Percentiles rank a stretch among this genome's conserved stretches.
These are phyloP conservation scores for Enteromius viviparus DNA, from an alignment of 2,797 vertebrate species.

Conservation along the genomic window DNA sequence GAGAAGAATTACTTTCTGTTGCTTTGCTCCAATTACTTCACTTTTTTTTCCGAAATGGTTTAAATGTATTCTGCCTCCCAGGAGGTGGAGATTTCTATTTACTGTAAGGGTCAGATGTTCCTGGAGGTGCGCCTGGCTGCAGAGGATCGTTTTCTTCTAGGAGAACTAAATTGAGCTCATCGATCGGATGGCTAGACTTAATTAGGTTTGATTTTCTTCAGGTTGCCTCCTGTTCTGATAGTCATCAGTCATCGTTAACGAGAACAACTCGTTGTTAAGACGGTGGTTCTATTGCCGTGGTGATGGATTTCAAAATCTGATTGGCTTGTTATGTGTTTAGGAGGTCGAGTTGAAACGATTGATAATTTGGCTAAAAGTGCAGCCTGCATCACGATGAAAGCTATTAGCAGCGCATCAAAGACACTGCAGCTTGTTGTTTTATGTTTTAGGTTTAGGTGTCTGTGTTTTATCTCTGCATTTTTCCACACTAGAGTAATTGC, in stretches of 20 bases:
- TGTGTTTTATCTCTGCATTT: not conserved
- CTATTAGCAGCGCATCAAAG: not conserved
- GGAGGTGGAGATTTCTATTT: not conserved
- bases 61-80: not conserved
- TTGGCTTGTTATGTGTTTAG: conserved; percentile 29
- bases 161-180: conserved; percentile 45
- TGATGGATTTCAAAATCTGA: not conserved
- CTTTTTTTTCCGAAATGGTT: not conserved
- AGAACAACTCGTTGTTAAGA: conserved; percentile 8
- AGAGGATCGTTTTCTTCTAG: conserved; percentile 43
- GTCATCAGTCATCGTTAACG: conserved; percentile 51
- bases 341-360: conserved; percentile 8
- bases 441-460: conserved; percentile 5
- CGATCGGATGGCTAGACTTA: conserved; percentile 56
- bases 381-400: not conserved
- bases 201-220: conserved; percentile 56
- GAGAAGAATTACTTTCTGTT: not conserved
- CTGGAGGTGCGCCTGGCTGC: conserved; percentile 17
- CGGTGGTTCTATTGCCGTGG: not conserved
- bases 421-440: conserved; percentile 2
- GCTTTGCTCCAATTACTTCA: not conserved
- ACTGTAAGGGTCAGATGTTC: conserved; percentile 15
- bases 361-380: conserved; percentile 7
- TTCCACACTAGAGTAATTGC: conserved; percentile 18
- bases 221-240: conserved; percentile 44